Evolutionary conservation across 2,888 invertebrate genomes (phyloP).

Genomic region (Ophioninae sp.): DNA sequence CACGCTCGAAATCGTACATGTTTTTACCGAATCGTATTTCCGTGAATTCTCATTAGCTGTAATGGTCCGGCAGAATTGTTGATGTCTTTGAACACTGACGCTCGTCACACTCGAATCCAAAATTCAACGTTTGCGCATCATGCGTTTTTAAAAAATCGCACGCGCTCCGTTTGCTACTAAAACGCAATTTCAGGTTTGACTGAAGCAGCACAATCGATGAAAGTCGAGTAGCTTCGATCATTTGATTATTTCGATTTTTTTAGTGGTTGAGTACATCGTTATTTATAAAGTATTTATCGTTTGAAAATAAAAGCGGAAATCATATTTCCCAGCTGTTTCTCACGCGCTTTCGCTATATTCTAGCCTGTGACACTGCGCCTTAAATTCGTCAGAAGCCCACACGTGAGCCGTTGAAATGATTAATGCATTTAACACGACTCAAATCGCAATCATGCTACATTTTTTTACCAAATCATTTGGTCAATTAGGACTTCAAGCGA

Average conservation of each 20-base stretch:
- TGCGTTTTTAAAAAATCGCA: background rate
- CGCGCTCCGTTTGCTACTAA: background rate
- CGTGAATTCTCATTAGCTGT: background rate
- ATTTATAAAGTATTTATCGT: background rate
- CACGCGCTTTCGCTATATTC: background rate
- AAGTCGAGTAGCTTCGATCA: background rate
- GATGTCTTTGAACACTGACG: slow-evolving; percentile 12
- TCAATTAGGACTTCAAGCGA: background rate
- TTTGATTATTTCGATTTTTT: background rate
- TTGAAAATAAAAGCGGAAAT: background rate
- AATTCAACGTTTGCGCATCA: slow-evolving; percentile 8
- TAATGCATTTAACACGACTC: background rate
- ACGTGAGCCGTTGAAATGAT: slow-evolving; percentile 17
- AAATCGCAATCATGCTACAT: background rate
- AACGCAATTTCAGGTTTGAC: background rate
- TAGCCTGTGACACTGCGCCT: background rate
- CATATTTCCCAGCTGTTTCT: background rate
- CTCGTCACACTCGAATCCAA: slow-evolving; percentile 1
- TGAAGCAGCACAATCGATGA: background rate
- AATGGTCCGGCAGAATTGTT: slow-evolving; percentile 11
- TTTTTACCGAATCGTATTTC: background rate
- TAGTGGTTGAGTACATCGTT: background rate
- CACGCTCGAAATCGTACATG: background rate
- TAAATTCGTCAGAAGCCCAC: slow-evolving; percentile 25
- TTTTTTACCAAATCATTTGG: background rate